phyloP scores from a whole-genome alignment of 2,797 vertebrate species.

The Enteromius fasciolatus region DNA sequence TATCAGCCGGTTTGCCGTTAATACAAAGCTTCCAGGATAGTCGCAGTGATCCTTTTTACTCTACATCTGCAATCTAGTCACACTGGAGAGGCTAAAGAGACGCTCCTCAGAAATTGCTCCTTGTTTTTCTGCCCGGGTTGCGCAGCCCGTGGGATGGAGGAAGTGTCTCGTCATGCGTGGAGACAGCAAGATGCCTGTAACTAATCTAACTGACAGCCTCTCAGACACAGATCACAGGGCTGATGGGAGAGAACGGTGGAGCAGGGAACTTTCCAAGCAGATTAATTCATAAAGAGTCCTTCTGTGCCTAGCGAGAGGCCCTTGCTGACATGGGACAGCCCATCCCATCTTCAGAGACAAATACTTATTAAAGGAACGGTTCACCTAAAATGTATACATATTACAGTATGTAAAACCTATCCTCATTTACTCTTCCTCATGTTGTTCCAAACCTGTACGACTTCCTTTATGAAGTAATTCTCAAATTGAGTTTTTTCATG shows the following conservation, averaged over 20 bases:
- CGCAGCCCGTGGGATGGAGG: slow-evolving; percentile 55
- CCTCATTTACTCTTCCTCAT: not conserved
- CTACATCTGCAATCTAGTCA: slow-evolving; percentile 32
- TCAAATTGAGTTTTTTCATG: not conserved
- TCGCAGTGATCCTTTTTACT: slow-evolving; percentile 9
- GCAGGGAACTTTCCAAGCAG: slow-evolving; percentile 66
- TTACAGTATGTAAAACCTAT: not conserved
- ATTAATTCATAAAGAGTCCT: slow-evolving; percentile 67
- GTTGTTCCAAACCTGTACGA: not conserved
- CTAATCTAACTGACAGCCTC: slow-evolving; percentile 77
- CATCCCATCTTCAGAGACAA: slow-evolving; percentile 58
- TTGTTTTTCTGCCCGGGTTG: slow-evolving; percentile 53
- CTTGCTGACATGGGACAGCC: slow-evolving; percentile 59
- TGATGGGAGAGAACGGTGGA: slow-evolving; percentile 65
- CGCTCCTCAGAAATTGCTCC: slow-evolving; percentile 51
- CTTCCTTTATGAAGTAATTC: not conserved
- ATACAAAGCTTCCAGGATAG: not conserved
- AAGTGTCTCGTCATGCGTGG: slow-evolving; percentile 72
- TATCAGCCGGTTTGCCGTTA: slow-evolving; percentile 23
- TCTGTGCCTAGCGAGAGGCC: slow-evolving; percentile 47
- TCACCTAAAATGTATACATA: not conserved
- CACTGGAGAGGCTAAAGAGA: slow-evolving; percentile 39
- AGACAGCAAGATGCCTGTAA: slow-evolving; percentile 73
- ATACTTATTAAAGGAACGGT: slow-evolving; percentile 59
- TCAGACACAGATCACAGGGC: slow-evolving; percentile 73